Conservation (phyloP, 2,113 vertebrate genomes). For the Climacteris rufus region DNA sequence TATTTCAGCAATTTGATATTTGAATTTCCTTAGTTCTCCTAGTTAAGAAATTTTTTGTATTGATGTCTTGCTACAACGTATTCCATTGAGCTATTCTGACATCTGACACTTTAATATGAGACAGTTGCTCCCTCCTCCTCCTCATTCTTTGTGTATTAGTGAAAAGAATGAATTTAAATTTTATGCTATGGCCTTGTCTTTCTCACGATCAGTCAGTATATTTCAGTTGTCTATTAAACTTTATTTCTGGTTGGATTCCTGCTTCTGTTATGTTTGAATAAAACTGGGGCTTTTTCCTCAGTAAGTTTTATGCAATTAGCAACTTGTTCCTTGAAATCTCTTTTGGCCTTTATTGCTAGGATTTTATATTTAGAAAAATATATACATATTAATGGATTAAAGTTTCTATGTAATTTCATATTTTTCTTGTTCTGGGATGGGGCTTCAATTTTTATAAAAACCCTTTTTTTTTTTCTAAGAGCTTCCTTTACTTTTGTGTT, state of each 20-base stretch:
- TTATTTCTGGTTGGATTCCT: not conserved
- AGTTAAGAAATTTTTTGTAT: not conserved
- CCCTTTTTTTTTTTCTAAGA: not conserved
- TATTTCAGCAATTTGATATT: not conserved
- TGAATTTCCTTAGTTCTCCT: not conserved
- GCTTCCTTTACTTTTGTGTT: not conserved
- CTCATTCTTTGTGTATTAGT: not conserved
- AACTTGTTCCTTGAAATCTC: not conserved
- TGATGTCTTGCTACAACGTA: not conserved
- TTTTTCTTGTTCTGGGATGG: not conserved
- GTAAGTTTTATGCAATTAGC: not conserved
- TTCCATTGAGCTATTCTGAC: not conserved
- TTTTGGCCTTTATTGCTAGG: not conserved
- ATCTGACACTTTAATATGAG: not conserved
- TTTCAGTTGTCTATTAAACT: not conserved
- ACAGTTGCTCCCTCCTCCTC: not conserved
- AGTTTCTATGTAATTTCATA: not conserved
- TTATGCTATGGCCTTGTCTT: not conserved
- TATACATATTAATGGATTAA: not conserved
- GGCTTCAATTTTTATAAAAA: not conserved
- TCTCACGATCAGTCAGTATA: not conserved
- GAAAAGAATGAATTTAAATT: not conserved
- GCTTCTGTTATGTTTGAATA: not conserved
- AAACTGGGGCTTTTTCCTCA: not conserved
- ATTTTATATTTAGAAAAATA: not conserved